Evolutionary conservation across 1,140 invertebrate species (phyloP).

Genomic region (Bombus difficillimus): DNA sequence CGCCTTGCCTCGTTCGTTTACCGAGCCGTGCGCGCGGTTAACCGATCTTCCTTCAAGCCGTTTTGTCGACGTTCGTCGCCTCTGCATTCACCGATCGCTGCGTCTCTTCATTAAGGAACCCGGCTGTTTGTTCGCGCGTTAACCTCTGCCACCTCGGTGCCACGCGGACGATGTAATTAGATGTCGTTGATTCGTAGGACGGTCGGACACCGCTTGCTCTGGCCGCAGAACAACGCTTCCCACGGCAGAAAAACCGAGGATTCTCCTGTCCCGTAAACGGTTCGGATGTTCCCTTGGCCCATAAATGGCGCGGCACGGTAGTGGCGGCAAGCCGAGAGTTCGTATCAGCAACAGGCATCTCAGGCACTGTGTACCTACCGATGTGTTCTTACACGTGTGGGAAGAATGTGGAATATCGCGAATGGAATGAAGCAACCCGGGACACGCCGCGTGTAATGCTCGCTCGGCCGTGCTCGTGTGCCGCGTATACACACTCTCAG

Average conservation of each 20-base stretch:
- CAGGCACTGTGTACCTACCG: slow-evolving; percentile 71
- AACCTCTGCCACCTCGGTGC: not conserved
- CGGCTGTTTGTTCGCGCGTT: not conserved
- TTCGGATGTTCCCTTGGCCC: slow-evolving; percentile 76
- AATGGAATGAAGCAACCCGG: slow-evolving; percentile 79
- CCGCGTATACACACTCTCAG: slow-evolving; percentile 1
- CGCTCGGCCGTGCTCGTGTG: slow-evolving; percentile 38
- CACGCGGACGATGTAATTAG: not conserved
- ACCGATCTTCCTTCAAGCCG: slow-evolving; percentile 36
- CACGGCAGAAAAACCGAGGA: slow-evolving; percentile 53
- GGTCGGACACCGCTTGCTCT: not conserved
- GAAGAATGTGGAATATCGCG: slow-evolving; percentile 82
- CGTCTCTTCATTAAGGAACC: slow-evolving; percentile 21
- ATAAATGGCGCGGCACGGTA: slow-evolving; percentile 76
- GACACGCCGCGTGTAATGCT: slow-evolving; percentile 64
- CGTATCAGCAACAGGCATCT: slow-evolving; percentile 79
- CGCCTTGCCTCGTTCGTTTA: slow-evolving; percentile 50
- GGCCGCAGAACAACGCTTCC: slow-evolving; percentile 29
- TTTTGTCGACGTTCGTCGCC: not conserved
- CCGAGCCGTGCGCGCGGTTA: slow-evolving; percentile 31
- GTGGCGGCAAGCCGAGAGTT: slow-evolving; percentile 56
- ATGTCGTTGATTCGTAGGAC: not conserved
- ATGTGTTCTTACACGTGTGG: slow-evolving; percentile 79
- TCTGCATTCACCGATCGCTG: not conserved
- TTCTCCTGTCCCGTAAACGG: slow-evolving; percentile 72